Evolutionary conservation across 2,888 invertebrate species (phyloP).

Genomic region (Antitype chi): DNA sequence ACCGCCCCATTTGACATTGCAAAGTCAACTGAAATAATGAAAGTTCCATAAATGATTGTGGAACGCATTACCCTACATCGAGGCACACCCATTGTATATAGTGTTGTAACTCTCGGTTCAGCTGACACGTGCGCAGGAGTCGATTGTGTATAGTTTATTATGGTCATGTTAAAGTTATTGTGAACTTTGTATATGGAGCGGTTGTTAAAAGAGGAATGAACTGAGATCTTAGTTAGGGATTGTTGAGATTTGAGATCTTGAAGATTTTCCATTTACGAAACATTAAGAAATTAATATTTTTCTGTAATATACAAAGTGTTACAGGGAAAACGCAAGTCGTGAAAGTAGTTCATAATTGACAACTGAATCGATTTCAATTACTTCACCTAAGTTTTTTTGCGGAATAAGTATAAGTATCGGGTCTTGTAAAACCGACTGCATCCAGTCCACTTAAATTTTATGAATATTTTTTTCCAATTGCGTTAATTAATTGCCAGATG

Average conservation of each 20-base stretch:
- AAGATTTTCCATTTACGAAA: neutral
- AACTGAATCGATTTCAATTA: neutral
- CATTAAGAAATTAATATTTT: neutral
- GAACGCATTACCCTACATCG: constrained; percentile 54
- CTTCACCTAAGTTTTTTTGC: neutral
- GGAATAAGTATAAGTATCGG: neutral
- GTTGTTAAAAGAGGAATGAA: constrained; percentile 23
- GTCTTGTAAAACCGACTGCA: neutral
- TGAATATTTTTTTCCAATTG: too few species aligned
- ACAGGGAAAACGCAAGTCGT: too few species aligned
- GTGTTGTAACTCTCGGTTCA: constrained; percentile 46
- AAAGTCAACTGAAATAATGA: constrained; percentile 36
- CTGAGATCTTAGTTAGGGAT: neutral
- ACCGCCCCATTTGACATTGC: constrained; percentile 6
- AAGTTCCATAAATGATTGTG: constrained; percentile 51
- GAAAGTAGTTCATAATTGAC: too few species aligned
- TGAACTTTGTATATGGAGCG: constrained; percentile 30
- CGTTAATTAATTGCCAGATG: neutral
- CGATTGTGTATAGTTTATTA: constrained; percentile 53
- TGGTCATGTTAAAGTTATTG: constrained; percentile 50
- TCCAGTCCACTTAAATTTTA: neutral
- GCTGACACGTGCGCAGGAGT: constrained; percentile 61
- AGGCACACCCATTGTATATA: constrained; percentile 52
- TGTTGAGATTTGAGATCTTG: constrained; percentile 2
- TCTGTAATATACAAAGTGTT: neutral